Percentiles rank a stretch among this genome's conserved stretches.
Conservation (phyloP, 2,113 vertebrate species). For the Pedionomus torquatus region DNA sequence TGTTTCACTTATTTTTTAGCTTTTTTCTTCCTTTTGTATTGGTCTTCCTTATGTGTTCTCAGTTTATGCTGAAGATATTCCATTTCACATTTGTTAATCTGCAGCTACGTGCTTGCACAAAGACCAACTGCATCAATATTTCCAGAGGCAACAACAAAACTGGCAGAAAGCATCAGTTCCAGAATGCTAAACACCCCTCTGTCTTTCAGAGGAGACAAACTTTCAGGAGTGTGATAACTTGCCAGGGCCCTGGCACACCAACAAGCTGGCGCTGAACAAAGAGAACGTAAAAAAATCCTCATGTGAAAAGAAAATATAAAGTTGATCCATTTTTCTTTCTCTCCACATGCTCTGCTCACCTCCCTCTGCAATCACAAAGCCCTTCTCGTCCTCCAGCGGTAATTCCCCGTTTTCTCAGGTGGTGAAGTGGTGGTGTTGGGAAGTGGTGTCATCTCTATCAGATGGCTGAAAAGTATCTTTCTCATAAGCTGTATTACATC, state of each 20-base stretch:
- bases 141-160: not conserved
- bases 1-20: not conserved
- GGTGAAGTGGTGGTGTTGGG: not conserved
- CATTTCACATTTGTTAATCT: not conserved
- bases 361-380: not conserved
- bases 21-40: not conserved
- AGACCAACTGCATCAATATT: not conserved
- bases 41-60: not conserved
- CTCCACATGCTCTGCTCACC: not conserved
- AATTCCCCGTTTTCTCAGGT: not conserved
- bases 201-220: not conserved
- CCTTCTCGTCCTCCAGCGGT: fast-evolving
- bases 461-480: not conserved
- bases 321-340: not conserved
- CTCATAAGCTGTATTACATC: not conserved
- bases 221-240: not conserved
- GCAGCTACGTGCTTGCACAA: not conserved
- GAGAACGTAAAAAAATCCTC: not conserved
- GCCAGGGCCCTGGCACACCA: not conserved
- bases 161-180: not conserved
- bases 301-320: not conserved
- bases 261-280: not conserved
- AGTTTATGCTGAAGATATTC: not conserved
- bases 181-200: not conserved
- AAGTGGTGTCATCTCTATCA: not conserved